These are phyloP conservation scores for Plestiodon gilberti DNA, from an alignment of 2,113 vertebrate species.

Conservation along the genomic window DNA sequence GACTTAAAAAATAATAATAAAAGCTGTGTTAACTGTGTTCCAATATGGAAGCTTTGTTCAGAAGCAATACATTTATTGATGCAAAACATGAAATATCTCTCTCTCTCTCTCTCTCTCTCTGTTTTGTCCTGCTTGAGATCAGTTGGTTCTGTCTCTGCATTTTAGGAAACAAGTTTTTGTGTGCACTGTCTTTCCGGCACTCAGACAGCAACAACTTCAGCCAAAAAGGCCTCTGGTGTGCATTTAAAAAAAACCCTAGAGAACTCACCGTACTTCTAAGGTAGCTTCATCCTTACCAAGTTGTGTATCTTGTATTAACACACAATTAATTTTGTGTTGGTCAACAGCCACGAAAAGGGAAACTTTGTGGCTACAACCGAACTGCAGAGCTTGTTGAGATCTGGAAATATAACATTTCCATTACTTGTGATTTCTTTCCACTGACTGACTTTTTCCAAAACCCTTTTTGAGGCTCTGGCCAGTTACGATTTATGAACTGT, in stretches of 20 bases:
- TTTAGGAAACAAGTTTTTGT: neutral
- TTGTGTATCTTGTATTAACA: neutral
- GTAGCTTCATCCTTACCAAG: no score
- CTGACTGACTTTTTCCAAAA: neutral
- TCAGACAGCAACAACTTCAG: neutral
- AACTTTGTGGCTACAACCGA: neutral
- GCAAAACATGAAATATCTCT: no score
- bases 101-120: no score
- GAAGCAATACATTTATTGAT: neutral
- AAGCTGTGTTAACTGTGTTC: neutral
- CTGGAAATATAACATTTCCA: neutral
- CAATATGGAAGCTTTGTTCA: neutral
- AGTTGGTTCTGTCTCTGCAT: neutral
- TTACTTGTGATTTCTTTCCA: neutral
- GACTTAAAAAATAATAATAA: neutral
- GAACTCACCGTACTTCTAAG: neutral
- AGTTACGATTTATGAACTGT: neutral
- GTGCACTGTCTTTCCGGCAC: neutral
- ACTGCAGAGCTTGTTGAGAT: neutral
- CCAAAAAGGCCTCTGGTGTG: neutral
- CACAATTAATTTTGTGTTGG: neutral
- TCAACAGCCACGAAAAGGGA: neutral
- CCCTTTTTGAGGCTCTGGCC: neutral
- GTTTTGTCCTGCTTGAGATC: neutral
- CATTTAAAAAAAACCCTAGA: neutral